Base-by-base conservation (phyloP, 2,113 vertebrate species). In the Barbus barbus region DNA sequence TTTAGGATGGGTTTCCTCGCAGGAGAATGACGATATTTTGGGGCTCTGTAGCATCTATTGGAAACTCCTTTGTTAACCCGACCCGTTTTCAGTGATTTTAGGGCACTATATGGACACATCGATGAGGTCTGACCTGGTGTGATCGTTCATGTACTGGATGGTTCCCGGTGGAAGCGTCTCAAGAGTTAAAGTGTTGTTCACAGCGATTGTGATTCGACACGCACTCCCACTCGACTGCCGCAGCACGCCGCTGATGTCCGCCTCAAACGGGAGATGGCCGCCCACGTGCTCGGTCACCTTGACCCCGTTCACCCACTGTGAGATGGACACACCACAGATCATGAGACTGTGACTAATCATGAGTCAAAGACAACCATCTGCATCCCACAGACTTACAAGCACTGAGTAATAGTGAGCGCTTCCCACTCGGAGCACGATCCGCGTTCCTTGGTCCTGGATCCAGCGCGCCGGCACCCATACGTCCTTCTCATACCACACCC, bases 401-500 rank as follows among this genome's bases (percentile, higher is more conserved):
- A 99, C 20, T 38, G 97, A 92, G 48, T 96, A 94, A 90, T 99
- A 99, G 84, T 98, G 96, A 67, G 96, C 97, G 0, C 98, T 98
- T 22, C 96, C 96, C 0, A 99, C 92, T 69, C 96, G 92, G 24
- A 99, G 93, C 78, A 99, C 92, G 60, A 98, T 91, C 58, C 97
- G 91, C 0, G 88, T 94, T 78, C 61, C 83, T 31, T 92, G 38
- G 0, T 94, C 93, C 22, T 89, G 83, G 33, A 96, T 56, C 98
- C 98, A 99, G 74, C 93, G 93, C 8, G 31, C n/a, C 0, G 97
- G 98, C 0, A 97, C 88, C 90, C 91, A 75, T 53, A 91, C 92
- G 90, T 99, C 96, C 18, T 94, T 93, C 58, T 99, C 97, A 0
- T 99, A 99, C 98, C 98, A 99, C 78, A 97, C 97, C 98, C 98